Evolutionary conservation across 2,797 vertebrate genomes (phyloP).

Genomic region (Chelonia mydas): DNA sequence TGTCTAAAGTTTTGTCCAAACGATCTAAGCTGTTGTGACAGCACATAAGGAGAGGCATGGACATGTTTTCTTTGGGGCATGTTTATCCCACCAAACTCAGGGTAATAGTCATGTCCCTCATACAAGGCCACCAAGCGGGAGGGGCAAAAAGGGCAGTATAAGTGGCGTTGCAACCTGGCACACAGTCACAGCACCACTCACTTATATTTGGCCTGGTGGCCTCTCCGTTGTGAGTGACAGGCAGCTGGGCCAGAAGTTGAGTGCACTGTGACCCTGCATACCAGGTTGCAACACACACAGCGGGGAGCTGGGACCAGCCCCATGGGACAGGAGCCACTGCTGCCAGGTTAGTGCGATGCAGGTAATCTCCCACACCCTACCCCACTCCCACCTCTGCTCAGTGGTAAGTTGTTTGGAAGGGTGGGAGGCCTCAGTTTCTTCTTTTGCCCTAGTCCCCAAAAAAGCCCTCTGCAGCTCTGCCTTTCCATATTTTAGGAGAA

Average conservation of each 20-base stretch:
- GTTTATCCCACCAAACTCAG: not conserved
- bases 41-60: not conserved
- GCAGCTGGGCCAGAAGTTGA: not conserved
- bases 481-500: not conserved
- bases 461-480: not conserved
- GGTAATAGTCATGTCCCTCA: not conserved
- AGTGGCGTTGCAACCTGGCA: not conserved
- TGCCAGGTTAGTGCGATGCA: not conserved
- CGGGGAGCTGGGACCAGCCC: not conserved
- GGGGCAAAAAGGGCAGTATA: not conserved
- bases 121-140: not conserved
- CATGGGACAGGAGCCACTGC: not conserved
- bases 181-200: not conserved
- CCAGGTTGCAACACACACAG: not conserved
- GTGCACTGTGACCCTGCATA: not conserved
- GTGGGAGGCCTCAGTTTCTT: no score
- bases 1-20: not conserved
- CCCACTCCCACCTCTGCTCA: no score
- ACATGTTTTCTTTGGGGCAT: not conserved
- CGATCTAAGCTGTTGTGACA: not conserved
- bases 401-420: no score
- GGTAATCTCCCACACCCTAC: not conserved
- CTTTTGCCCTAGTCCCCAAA: not conserved
- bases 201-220: not conserved
- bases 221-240: not conserved